Conservation (phyloP, 30 jellyfish, hydroid and myxozoan species). For the Chrysaora quinquecirrha region DNA sequence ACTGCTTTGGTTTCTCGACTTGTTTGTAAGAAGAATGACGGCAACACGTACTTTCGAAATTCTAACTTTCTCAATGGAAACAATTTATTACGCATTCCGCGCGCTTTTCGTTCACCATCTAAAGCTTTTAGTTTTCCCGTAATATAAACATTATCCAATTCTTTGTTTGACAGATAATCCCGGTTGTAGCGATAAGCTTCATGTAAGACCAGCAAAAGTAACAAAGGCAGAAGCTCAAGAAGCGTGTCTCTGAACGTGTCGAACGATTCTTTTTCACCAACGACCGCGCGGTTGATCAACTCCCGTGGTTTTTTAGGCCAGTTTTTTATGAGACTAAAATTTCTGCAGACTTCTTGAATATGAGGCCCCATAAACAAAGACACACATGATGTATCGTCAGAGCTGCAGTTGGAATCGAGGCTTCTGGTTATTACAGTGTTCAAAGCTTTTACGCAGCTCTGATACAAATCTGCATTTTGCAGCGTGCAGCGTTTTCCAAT, state of each 20-base stretch:
- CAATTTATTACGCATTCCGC: conserved; percentile 75
- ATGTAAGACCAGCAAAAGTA: conserved; percentile 59
- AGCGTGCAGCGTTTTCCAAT: background rate
- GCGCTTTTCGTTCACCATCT: conserved; percentile 84
- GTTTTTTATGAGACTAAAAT: conserved; percentile 7
- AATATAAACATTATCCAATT: conserved; percentile 85
- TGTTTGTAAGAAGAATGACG: conserved; percentile 72
- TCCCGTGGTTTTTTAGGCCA: background rate
- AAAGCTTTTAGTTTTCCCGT: conserved; percentile 79
- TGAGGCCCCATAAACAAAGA: conserved; percentile 17
- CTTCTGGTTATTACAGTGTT: background rate
- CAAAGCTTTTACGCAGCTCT: background rate
- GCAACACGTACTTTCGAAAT: conserved; percentile 86
- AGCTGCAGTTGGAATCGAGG: conserved; percentile 24
- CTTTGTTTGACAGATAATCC: conserved; percentile 76
- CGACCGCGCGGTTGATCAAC: too few species aligned
- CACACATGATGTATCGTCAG: conserved; percentile 20
- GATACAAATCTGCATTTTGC: background rate
- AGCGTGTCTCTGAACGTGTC: conserved; percentile 22
- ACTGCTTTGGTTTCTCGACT: conserved; percentile 52
- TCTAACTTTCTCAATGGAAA: conserved; percentile 91
- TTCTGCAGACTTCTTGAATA: conserved; percentile 40
- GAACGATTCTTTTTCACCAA: background rate
- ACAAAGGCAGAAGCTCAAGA: conserved; percentile 74
- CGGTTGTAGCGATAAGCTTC: conserved; percentile 87